Base-by-base conservation (phyloP, 2,888 invertebrate species). In the Sympetrum striolatum region DNA sequence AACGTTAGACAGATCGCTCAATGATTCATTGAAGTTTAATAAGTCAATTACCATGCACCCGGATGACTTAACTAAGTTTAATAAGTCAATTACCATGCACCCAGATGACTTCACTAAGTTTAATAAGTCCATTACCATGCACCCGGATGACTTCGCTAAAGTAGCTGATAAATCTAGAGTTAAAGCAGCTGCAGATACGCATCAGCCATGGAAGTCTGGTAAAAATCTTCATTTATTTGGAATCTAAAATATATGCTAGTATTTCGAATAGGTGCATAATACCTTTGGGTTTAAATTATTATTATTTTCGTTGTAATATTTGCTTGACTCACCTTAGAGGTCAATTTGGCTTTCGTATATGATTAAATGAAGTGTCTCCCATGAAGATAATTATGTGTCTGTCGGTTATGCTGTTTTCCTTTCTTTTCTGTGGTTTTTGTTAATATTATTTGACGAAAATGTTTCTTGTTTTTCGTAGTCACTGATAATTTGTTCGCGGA, bases 401-500 rank as follows among this genome's bases (percentile, higher is more conserved):
- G 18, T 18, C 1, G 2, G 53, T 18, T 53, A 25, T 31, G 15
- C 22, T 73, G 31, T 31, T 25, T 25, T 8, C 12, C 14, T 12
- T 8, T 1, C 0, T 31, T 31, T 73, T 73, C 25, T 25, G 6
- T 12, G 64, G 25, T 31, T 14, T 14, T 25, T 3, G 73, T 73
- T 25, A 31, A 73, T 25, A 31, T 31, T 31, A 10, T 73, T 25
- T 73, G 31, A 25, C 2, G 8, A 14, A 31, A n/a, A 60, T 22
- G 39, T 44, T 44, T 44, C 44, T 44, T 73, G 4, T 90, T 90
- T 15, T 90, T 39, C 81, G 91, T 91, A 92, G 92, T 90, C 39
- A 90, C 91, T 37, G 92, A 92, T 82, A 91, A 91, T 80, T 90
- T 93, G 22, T 92, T 91, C 80, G 79, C 90, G 25, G 92, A 92